Evolutionary conservation across 2,113 vertebrate species (phyloP), one percentile per base, ranked within the genome.

Genomic region (Athene cunicularia): DNA sequence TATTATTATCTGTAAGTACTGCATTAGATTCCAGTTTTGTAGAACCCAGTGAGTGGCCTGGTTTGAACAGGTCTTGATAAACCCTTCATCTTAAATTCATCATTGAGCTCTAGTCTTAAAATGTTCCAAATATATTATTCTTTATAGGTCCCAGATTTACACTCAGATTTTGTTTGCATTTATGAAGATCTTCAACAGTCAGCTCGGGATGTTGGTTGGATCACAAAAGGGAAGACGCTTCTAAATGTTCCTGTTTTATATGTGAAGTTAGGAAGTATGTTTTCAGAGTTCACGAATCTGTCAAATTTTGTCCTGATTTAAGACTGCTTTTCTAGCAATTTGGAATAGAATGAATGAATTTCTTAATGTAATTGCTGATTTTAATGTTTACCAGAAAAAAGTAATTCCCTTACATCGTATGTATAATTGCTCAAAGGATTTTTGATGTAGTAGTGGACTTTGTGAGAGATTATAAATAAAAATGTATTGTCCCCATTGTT

Each of bases 401-500:
- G 1, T 18, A 18, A 17, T 82, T 9, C 1, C 8, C 13, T 19
- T 70, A 23, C 7, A n/a, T 2, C 26, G 4, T 30, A 9, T 15
- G 3, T 47, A 2, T 50, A 74, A 26, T 19, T 81, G 17, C 8
- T 43, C 23, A n/a, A 39, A 90, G 26, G 20, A 43, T 43, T 92
- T 71, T 43, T 88, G 22, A 21, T 75, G 53, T 58, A 26, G 32
- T 70, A 64, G 14, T 83, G 39, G 12, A 35, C 35, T 39, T 83
- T 58, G 13, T 58, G 13, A 66, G 26, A n/a, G 47, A 8, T 79
- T 41, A 7, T 55, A 39, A 88, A 7, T 55, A 35, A 88, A 55
- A 58, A 10, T 4, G 12, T 49, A 5, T 4, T 80, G 11, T 27
- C 35, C 3, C 16, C 0, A 0, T 4, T 73, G 24, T 52, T 37